A percentile compares a stretch with the other conserved stretches of the same genome.
Conservation (phyloP, 2,113 vertebrate genomes). For the Ellobius talpinus region DNA sequence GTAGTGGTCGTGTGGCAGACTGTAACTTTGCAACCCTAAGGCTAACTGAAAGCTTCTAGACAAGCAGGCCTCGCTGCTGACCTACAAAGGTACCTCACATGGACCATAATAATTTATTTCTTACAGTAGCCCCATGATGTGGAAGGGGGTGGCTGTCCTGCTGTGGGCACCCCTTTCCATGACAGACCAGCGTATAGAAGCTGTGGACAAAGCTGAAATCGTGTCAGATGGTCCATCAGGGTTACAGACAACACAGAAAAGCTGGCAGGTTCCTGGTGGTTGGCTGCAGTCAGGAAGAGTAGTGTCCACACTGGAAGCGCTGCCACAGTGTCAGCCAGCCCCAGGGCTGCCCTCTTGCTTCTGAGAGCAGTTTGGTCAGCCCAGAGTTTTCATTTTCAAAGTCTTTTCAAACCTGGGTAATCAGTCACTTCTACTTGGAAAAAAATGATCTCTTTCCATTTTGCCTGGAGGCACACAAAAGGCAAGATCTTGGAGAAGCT, state of each 20-base stretch:
- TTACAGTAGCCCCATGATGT: accelerated
- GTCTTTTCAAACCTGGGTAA: background rate
- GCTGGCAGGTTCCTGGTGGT: background rate
- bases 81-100: background rate
- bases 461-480: background rate
- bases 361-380: background rate
- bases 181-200: background rate
- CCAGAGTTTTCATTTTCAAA: background rate
- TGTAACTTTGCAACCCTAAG: background rate
- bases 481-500: background rate
- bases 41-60: background rate
- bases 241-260: background rate
- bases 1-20: too few species aligned
- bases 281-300: background rate
- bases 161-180: background rate
- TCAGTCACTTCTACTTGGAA: background rate
- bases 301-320: background rate
- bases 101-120: background rate
- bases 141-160: background rate
- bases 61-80: background rate
- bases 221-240: background rate
- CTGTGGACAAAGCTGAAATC: background rate
- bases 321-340: too few species aligned
- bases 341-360: background rate
- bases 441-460: background rate